Base-by-base conservation (phyloP, 2,113 vertebrate genomes). In the Murina feae region DNA sequence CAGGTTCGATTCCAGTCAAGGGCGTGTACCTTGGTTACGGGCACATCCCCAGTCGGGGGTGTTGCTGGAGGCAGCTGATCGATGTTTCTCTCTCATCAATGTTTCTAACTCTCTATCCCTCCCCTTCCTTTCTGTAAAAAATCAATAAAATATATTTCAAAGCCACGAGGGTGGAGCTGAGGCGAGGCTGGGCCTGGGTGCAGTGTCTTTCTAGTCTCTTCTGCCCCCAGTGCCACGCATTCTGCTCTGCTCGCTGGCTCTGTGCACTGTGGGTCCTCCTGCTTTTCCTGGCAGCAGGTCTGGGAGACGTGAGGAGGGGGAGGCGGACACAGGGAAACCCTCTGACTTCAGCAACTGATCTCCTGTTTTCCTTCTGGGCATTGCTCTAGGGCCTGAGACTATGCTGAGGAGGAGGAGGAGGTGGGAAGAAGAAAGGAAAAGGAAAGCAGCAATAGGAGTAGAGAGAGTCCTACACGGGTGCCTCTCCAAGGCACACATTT, bases 151-250 rank as follows among this genome's bases (percentile, higher is more conserved):
- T n/a, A n/a, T n/a, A n/a, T n/a, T n/a, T n/a, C 84, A 71, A 79
- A 55, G 74, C 49, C 82, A 65, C 42, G 4, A 2, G 0, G 7
- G 47, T 72, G 72, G 68, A 30, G 53, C 13, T 39, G 53, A 8
- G 49, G 37, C 68, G 49, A 55, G 68, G 23, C 30, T 16, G 25
- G 81, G 35, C 30, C 44, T 30, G 21, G 23, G 75, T 42, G 75
- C 51, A 9, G 16, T 1, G 13, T 49, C 25, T 6, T 89, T 68
- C 63, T 18, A 9, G 68, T 30, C 30, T 2, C 14, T 68, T 63
- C 23, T 21, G 20, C 20, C 21, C 35, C 44, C 28, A 75, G 9
- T 0, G 4, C 47, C 32, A n/a, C 9, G 37, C 3, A 0, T 35
- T 25, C 30, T 1, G 25, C 55, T 72, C 69, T 35, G 47, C 39